A percentile compares a stretch with the other conserved stretches of the same genome.
phyloP scores from a whole-genome alignment of 2,797 vertebrate species.

The Chiroxiphia lanceolata region DNA sequence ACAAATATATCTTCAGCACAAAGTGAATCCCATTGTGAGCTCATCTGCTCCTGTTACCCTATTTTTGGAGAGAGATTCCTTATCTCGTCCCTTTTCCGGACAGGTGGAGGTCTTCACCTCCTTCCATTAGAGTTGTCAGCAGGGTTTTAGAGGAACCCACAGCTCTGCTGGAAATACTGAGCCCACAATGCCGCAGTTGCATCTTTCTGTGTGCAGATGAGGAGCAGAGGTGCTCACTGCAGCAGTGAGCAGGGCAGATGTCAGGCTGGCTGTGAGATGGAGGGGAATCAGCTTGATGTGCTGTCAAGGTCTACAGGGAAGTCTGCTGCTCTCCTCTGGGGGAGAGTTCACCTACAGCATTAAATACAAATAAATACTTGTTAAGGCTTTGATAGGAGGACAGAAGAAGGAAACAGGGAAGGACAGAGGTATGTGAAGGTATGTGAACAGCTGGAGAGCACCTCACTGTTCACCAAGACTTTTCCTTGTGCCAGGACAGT shows the following conservation, averaged over 20 bases:
- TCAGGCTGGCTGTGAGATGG: not conserved
- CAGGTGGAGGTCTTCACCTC: not conserved
- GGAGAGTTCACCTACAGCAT: not conserved
- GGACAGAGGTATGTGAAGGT: not conserved
- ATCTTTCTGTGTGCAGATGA: not conserved
- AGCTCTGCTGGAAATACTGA: not conserved
- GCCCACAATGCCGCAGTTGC: accelerated
- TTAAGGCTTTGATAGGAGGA: not conserved
- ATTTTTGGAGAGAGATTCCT: not conserved
- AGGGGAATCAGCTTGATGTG: not conserved
- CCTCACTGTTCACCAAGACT: not conserved
- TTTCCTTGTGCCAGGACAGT: not conserved
- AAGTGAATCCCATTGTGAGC: not conserved
- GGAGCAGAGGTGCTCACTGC: not conserved
- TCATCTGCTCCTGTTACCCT: not conserved
- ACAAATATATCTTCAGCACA: not conserved
- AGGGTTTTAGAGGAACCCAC: not conserved
- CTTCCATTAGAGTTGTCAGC: not conserved
- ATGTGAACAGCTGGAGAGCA: not conserved
- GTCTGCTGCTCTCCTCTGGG: not conserved
- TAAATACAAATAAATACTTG: not conserved
- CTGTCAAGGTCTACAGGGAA: not conserved
- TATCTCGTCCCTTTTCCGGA: not conserved
- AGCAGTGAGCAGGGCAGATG: not conserved
- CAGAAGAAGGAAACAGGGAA: not conserved